Percentiles rank a stretch among this genome's conserved stretches.
phyloP scores from a whole-genome alignment of 2,888 invertebrate species.

The Drosophila putrida region DNA sequence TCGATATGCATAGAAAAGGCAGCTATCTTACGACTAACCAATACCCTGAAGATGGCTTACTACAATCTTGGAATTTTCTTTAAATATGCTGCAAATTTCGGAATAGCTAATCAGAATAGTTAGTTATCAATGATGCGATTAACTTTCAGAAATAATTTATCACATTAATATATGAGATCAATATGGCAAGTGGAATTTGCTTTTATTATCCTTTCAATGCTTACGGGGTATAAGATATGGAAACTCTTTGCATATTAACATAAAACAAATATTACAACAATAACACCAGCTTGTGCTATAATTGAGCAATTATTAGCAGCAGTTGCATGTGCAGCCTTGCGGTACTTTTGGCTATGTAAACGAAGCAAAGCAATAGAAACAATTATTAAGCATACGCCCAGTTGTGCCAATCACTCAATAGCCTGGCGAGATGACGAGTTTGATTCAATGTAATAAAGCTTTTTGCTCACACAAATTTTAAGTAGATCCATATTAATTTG shows the following conservation, averaged over 20 bases:
- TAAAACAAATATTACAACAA: slow-evolving; percentile 15
- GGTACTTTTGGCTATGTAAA: slow-evolving; percentile 12
- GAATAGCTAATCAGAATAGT: no score
- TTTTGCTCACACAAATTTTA: slow-evolving; percentile 32
- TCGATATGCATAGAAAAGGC: background rate
- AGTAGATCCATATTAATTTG: slow-evolving; percentile 63
- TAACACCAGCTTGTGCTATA: slow-evolving; percentile 7
- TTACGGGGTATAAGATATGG: background rate
- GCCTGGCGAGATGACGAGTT: background rate
- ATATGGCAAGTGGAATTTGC: no score
- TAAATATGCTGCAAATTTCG: no score
- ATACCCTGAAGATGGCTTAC: background rate
- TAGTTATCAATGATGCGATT: no score
- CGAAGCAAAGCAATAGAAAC: slow-evolving; percentile 16
- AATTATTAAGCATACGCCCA: slow-evolving; percentile 42
- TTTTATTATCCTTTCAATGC: no score
- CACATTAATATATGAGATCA: no score
- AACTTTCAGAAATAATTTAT: no score
- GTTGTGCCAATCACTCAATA: slow-evolving; percentile 14
- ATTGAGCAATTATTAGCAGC: slow-evolving; percentile 8
- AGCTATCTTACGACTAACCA: background rate
- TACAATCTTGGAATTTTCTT: no score
- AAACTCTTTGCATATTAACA: slow-evolving; percentile 12
- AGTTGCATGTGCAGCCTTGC: background rate
- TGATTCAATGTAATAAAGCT: slow-evolving; percentile 40